Base-by-base conservation (phyloP, 2,888 invertebrate genomes). In the Rotaria socialis region DNA sequence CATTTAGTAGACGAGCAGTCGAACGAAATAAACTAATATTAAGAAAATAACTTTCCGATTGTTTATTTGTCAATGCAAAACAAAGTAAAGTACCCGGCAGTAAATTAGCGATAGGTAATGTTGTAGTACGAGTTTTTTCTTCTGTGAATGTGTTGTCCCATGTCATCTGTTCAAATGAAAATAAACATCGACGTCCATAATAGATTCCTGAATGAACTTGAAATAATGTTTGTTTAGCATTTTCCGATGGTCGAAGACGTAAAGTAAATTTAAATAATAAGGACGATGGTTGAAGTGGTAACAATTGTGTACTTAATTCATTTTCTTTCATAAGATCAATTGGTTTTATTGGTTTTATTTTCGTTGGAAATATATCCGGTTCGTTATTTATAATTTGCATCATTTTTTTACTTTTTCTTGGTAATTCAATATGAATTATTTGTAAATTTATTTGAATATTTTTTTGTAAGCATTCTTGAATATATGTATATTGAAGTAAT, bases 401-500 rank as follows among this genome's bases (percentile, higher is more conserved):
- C 19, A 19, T 5, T 80, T 47, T 80, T n/a, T 47, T 47, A 47
- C 47, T 80, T 43, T 47, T n/a, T 47, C n/a, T 80, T 47, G 80
- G 80, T 80, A 80, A 5, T 47, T 80, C 47, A 47, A 47, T 80
- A 14, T 80, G n/a, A 22, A 80, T 80, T 47, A 80, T n/a, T 80
- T 80, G 24, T 43, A 80, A 43, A 80, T 80, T 24, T 19, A 80
- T 80, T 80, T 80, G 24, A 7, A 47, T 22, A 47, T 80, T 47
- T 80, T 80, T 80, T 24, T 47, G 43, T 47, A 80, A 47, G n/a
- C 80, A 80, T 80, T 80, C 80, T 80, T 80, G 80, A n/a, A 80
- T 47, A 47, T 80, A 80, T n/a, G 3, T 47, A 47, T 80, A 80
- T 47, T 80, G 80, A 14, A 80, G 47, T 24, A 80, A 47, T 43